Evolutionary conservation across 1,140 invertebrate genomes (phyloP), one percentile per base, ranked within the genome.

Genomic region (Euborellia annulipes): DNA sequence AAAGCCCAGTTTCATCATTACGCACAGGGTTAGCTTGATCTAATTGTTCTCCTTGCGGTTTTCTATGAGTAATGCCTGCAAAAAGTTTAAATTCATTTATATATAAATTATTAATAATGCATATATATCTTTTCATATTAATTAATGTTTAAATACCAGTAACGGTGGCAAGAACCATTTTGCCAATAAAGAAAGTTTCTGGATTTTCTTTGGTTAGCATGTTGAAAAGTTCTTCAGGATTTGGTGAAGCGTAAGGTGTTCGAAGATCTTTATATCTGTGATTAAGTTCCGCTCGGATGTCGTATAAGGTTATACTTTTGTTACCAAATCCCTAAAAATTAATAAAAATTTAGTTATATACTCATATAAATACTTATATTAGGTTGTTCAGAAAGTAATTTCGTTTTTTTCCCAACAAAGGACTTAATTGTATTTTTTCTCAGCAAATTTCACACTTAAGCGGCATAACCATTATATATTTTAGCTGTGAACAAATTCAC

Each of bases 281-380:
- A 62, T 92, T 95, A 49, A 99, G 67, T 68, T 99, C 96, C 0
- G 87, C 86, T 49, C 93, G 68, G 44, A 99, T 98, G 58, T 98
- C 95, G 57, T 98, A 98, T 21, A 99, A 62, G 0, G 94, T 98
- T 13, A 95, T 93, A 54, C 85, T 89, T 59, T 98, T 98, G 58
- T 97, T 93, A 7, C 95, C 95, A 59, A 92, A 94, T 3, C 86
- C 80, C 68, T 75, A 54, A n/a, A 59, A 57, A 50, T 27, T 27
- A 27, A 27, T 11, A 27, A 4, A 6, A 27, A 6, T 27, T 27
- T 27, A 27, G 4, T 27, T 6, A 27, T 27, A 27, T 14, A 43
- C 3, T 23, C 36, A 36, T 37, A 36, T 19, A 9, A 16, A 45
- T 18, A 18, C n/a, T n/a, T n/a, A n/a, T n/a, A n/a, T n/a, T n/a